A percentile compares a stretch with the other conserved stretches of the same genome.
Conservation (phyloP, 2,113 vertebrate genomes). For the Orycteropus afer region DNA sequence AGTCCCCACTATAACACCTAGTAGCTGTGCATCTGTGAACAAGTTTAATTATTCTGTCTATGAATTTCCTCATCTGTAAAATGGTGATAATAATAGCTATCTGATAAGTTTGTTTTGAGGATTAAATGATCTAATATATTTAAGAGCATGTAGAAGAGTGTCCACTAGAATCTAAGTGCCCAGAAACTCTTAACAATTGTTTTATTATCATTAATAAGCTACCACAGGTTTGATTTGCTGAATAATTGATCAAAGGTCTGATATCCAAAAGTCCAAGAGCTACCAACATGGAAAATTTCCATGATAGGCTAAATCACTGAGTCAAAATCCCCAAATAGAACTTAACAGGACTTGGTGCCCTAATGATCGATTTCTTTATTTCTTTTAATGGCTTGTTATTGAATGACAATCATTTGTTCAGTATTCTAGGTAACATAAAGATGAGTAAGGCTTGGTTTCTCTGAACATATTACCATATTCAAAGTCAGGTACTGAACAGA, state of each 20-base stretch:
- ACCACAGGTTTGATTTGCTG: neutral
- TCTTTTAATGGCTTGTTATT: neutral
- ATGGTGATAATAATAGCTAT: neutral
- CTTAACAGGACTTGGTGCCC: neutral
- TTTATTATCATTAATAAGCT: neutral
- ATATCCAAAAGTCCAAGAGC: neutral
- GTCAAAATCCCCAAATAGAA: conserved; percentile 26
- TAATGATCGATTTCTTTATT: neutral
- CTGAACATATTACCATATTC: neutral
- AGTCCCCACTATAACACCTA: neutral
- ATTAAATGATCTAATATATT: neutral
- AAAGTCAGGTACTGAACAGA: neutral
- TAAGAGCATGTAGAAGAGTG: neutral
- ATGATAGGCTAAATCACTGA: neutral
- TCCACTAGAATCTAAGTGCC: neutral
- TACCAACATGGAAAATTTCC: neutral
- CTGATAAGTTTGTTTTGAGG: neutral
- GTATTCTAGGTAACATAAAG: neutral
- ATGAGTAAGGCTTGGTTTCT: neutral
- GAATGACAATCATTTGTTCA: neutral
- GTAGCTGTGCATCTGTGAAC: neutral
- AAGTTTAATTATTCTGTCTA: neutral
- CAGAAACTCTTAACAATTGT: neutral
- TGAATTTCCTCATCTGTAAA: conserved; percentile 12
- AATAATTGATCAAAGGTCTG: neutral